These are phyloP conservation scores for Agrotis ipsilon DNA, from an alignment of 2,888 invertebrate genomes.

Conservation along the genomic window DNA sequence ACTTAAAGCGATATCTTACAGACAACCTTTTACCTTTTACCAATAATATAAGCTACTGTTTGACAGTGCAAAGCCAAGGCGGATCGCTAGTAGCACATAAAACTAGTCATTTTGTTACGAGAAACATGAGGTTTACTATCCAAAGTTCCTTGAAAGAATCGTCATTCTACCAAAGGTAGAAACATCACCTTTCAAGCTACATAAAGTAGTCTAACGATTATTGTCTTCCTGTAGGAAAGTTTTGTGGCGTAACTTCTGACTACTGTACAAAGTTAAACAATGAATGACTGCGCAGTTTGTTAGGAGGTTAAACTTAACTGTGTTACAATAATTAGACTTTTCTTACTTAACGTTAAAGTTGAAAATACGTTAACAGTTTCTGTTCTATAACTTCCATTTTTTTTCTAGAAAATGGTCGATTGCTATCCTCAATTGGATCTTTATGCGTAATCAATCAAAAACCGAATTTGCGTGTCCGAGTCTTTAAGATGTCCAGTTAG, in stretches of 20 bases:
- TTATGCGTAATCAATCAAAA: too few species aligned
- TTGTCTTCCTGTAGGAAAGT: conserved; percentile 15
- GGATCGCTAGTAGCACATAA: too few species aligned
- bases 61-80: too few species aligned
- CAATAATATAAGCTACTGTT: too few species aligned
- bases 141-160: background rate
- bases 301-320: conserved; percentile 21
- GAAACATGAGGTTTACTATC: background rate
- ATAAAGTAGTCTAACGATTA: conserved; percentile 28
- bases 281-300: conserved; percentile 40
- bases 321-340: conserved; percentile 16
- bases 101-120: background rate
- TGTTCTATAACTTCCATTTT: too few species aligned
- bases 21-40: too few species aligned
- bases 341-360: background rate
- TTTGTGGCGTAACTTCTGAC: conserved; percentile 19
- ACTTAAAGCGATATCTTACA: too few species aligned
- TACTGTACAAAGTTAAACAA: conserved; percentile 34
- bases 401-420: too few species aligned
- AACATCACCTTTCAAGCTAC: background rate
- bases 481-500: too few species aligned
- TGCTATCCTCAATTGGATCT: too few species aligned
- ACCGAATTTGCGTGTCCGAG: too few species aligned
- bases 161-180: background rate
- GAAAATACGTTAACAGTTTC: background rate